phyloP scores from a whole-genome alignment of 2,113 vertebrate species.

The Amia ocellicauda region DNA sequence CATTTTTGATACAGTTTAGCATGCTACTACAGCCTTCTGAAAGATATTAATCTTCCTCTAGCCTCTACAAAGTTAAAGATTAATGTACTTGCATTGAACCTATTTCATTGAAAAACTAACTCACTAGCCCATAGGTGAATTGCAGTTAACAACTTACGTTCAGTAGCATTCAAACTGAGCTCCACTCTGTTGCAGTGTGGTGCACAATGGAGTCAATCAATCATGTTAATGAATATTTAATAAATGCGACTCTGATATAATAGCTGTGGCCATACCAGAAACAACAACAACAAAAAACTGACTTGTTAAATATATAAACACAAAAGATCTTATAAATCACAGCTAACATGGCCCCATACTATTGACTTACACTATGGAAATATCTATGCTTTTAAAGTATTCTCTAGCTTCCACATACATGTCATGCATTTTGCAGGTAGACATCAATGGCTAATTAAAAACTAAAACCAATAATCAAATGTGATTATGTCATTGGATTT shows the following conservation, averaged over 20 bases:
- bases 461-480: too few relatives aligned
- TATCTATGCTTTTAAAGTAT: too few relatives aligned
- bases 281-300: too few relatives aligned
- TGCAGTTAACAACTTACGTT: background rate
- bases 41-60: slow-evolving; percentile 27
- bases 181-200: slow-evolving; percentile 15
- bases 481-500: too few relatives aligned
- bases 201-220: slow-evolving; percentile 19
- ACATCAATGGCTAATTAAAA: too few relatives aligned
- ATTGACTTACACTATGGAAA: too few relatives aligned
- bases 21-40: slow-evolving; percentile 20
- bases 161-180: slow-evolving; percentile 30
- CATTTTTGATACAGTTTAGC: slow-evolving; percentile 25
- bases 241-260: slow-evolving; percentile 1
- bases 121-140: background rate
- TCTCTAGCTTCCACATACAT: too few relatives aligned
- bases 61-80: slow-evolving; percentile 30
- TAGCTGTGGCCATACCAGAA: too few relatives aligned
- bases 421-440: too few relatives aligned
- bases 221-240: slow-evolving; percentile 27
- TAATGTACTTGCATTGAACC: slow-evolving; percentile 20
- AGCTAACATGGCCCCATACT: too few relatives aligned
- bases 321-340: too few relatives aligned
- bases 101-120: slow-evolving; percentile 8
- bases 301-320: too few relatives aligned